Conservation (phyloP, 2,797 vertebrate species). For the Oreochromis mossambicus region DNA sequence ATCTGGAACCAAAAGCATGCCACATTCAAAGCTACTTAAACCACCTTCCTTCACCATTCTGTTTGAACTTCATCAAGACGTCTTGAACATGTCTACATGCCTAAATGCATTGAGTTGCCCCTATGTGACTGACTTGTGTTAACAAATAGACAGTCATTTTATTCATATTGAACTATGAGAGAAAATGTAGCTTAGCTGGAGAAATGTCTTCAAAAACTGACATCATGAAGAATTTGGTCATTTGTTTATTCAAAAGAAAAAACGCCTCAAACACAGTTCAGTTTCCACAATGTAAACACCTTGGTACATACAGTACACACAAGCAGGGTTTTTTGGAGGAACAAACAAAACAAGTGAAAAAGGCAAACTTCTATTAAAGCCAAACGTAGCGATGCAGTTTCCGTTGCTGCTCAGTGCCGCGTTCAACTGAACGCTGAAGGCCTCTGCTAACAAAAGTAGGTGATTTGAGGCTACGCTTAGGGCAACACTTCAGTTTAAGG, state of each 20-base stretch:
- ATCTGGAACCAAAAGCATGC: background rate
- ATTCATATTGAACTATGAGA: background rate
- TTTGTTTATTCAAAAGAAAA: conserved; percentile 59
- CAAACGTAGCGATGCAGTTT: background rate
- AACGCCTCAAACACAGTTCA: conserved; percentile 38
- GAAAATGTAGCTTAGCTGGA: background rate
- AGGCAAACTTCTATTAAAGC: conserved; percentile 33
- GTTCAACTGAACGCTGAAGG: background rate
- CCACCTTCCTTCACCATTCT: background rate
- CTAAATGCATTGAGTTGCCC: accelerated
- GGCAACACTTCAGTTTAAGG: background rate
- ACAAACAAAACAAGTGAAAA: conserved; percentile 13
- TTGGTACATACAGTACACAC: conserved; percentile 50
- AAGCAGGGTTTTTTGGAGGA: conserved; percentile 31
- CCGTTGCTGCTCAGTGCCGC: background rate
- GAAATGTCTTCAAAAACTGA: background rate
- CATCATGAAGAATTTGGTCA: conserved; percentile 11
- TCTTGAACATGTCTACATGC: background rate
- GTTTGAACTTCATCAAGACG: background rate
- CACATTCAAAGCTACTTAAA: background rate
- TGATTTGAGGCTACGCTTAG: background rate
- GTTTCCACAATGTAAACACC: conserved; percentile 67
- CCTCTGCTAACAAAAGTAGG: background rate
- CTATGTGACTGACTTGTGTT: background rate
- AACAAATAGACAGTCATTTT: background rate